Conservation (phyloP, 1,140 invertebrate genomes). For the Carposina sasakii region DNA sequence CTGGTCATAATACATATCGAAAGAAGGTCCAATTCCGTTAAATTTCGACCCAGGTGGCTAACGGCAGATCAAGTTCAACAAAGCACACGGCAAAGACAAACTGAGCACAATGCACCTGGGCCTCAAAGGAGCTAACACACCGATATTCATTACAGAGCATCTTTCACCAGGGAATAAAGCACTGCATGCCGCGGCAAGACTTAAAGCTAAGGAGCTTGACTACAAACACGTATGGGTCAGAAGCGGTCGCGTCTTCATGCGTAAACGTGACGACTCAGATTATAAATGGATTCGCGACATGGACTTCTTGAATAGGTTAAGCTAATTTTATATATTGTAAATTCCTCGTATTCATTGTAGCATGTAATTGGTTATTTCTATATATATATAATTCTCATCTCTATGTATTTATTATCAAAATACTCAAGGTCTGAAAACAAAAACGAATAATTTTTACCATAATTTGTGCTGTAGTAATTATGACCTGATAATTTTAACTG, state of each 20-base stretch:
- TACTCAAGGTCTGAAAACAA: not conserved
- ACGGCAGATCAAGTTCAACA: slow-evolving; percentile 6
- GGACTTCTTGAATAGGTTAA: not conserved
- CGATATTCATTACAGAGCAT: slow-evolving; percentile 3
- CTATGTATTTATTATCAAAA: not conserved
- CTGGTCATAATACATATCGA: too few relatives aligned
- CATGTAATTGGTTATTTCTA: not conserved
- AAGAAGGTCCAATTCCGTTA: too few relatives aligned
- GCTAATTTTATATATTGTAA: not conserved
- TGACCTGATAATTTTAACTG: slow-evolving; percentile 6
- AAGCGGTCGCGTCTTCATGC: not conserved
- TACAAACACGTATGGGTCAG: slow-evolving; percentile 4
- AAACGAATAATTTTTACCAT: not conserved
- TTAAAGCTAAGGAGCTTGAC: not conserved
- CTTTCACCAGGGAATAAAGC: not conserved
- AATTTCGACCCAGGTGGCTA: too few relatives aligned
- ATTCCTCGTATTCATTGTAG: not conserved
- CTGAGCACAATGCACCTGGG: not conserved
- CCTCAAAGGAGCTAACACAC: not conserved
- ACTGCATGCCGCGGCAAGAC: not conserved
- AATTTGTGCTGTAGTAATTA: not conserved
- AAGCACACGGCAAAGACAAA: not conserved
- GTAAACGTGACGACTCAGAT: not conserved
- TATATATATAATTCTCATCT: not conserved
- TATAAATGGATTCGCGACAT: not conserved